Evolutionary conservation across 2,797 vertebrate species (phyloP).

Genomic region (Tauraco hartlaubi): DNA sequence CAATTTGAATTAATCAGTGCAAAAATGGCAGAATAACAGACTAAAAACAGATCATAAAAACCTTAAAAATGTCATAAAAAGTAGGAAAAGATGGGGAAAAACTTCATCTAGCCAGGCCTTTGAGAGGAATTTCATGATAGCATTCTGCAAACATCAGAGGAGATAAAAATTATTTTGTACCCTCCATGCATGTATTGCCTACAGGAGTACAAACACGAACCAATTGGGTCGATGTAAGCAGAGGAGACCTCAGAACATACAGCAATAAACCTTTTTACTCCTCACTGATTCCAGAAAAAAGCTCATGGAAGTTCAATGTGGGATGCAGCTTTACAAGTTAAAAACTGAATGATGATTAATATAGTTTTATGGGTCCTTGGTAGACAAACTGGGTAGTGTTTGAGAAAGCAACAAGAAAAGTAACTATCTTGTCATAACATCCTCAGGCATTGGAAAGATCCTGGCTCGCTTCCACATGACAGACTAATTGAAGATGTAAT

Average conservation of each 20-base stretch:
- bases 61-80: background rate
- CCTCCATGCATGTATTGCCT: background rate
- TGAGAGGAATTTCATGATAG: background rate
- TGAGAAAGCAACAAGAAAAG: slow-evolving; percentile 58
- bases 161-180: background rate
- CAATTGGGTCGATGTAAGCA: background rate
- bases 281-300: background rate
- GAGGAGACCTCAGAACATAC: background rate
- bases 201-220: background rate
- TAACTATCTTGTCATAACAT: slow-evolving; percentile 66
- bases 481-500: slow-evolving; percentile 48
- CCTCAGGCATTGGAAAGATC: slow-evolving; percentile 35
- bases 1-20: background rate
- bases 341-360: slow-evolving; percentile 50
- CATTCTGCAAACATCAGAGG: background rate
- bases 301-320: background rate
- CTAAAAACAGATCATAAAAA: background rate
- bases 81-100: background rate
- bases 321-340: slow-evolving; percentile 1
- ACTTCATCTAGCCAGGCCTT: background rate
- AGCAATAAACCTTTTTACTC: background rate
- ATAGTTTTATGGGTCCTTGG: slow-evolving; percentile 25
- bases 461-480: slow-evolving; percentile 36
- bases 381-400: slow-evolving; percentile 25
- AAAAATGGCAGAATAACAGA: background rate